A percentile compares a stretch with the other conserved stretches of the same genome.
Evolutionary conservation across 2,113 vertebrate species (phyloP).

Genomic region (Clarias batrachus): DNA sequence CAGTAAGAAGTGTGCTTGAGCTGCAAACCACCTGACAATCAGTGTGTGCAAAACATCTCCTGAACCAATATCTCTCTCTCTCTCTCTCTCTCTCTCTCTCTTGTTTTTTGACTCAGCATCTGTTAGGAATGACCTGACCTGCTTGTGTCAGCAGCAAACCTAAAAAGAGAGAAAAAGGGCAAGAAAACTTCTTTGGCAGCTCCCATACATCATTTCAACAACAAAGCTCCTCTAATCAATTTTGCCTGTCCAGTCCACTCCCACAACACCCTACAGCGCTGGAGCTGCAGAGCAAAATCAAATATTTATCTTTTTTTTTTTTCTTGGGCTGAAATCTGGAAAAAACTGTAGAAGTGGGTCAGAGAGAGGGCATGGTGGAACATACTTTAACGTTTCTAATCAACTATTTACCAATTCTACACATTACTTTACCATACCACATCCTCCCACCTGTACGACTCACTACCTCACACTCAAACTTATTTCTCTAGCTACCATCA

Average conservation of each 20-base stretch:
- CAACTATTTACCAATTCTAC: slow-evolving; percentile 10
- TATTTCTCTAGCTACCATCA: neutral
- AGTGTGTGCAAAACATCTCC: neutral
- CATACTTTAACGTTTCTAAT: neutral
- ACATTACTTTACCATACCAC: neutral
- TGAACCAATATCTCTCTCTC: neutral
- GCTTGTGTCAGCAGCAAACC: slow-evolving; percentile 52
- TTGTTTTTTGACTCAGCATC: slow-evolving; percentile 54
- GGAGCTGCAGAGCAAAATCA: slow-evolving; percentile 33
- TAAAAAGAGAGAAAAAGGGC: slow-evolving; percentile 47
- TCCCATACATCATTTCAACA: slow-evolving; percentile 56
- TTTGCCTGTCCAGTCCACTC: slow-evolving; percentile 49
- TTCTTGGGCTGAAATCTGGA: slow-evolving; percentile 45
- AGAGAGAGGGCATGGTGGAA: slow-evolving; percentile 39
- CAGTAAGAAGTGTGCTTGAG: neutral
- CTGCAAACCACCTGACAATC: neutral
- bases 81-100: neutral
- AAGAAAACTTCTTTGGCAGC: slow-evolving; percentile 53
- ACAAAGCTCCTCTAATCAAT: slow-evolving; percentile 57
- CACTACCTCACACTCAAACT: neutral
- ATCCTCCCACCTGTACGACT: neutral
- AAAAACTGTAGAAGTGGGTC: slow-evolving; percentile 42
- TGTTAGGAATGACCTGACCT: slow-evolving; percentile 49
- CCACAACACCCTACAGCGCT: slow-evolving; percentile 49
- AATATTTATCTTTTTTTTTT: slow-evolving; percentile 50